These are phyloP conservation scores for Ceratina australensis DNA, from an alignment of 1,140 invertebrate species.

Conservation along the genomic window DNA sequence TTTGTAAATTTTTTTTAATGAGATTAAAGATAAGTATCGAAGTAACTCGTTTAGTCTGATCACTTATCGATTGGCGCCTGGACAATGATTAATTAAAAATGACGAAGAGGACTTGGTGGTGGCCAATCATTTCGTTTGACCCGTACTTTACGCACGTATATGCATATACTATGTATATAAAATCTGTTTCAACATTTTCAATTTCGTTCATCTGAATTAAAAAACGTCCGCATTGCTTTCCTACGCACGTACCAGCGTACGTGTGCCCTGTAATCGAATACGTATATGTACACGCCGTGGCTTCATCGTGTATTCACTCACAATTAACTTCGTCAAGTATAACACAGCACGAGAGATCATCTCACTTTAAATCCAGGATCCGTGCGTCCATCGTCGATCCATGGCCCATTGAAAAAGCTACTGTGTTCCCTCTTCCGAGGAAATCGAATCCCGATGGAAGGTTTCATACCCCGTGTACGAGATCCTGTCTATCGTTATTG, in stretches of 20 bases:
- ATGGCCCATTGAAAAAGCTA: neutral
- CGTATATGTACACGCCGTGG: slow-evolving; percentile 42
- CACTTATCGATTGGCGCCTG: too few species aligned
- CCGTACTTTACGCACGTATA: slow-evolving; percentile 19
- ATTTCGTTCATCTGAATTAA: neutral
- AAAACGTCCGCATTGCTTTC: neutral
- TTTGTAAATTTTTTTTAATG: too few species aligned
- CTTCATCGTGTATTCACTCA: slow-evolving; percentile 6
- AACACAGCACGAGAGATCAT: slow-evolving; percentile 55
- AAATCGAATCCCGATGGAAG: slow-evolving; percentile 17
- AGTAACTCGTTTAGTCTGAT: too few species aligned
- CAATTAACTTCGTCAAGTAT: slow-evolving; percentile 26
- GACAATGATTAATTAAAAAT: too few species aligned
- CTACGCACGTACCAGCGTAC: slow-evolving; percentile 42
- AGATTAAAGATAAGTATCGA: too few species aligned
- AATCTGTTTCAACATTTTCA: neutral
- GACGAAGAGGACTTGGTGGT: too few species aligned
- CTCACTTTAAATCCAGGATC: slow-evolving; percentile 25
- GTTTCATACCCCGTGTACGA: slow-evolving; percentile 24
- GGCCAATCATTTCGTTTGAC: too few species aligned
- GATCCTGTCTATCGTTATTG: slow-evolving; percentile 17
- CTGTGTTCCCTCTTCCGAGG: neutral
- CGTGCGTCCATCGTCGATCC: neutral
- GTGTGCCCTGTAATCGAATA: slow-evolving; percentile 36
- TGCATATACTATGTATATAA: slow-evolving; percentile 27